Conservation (phyloP, 2,797 vertebrate genomes). For the Limnodromus scolopaceus region DNA sequence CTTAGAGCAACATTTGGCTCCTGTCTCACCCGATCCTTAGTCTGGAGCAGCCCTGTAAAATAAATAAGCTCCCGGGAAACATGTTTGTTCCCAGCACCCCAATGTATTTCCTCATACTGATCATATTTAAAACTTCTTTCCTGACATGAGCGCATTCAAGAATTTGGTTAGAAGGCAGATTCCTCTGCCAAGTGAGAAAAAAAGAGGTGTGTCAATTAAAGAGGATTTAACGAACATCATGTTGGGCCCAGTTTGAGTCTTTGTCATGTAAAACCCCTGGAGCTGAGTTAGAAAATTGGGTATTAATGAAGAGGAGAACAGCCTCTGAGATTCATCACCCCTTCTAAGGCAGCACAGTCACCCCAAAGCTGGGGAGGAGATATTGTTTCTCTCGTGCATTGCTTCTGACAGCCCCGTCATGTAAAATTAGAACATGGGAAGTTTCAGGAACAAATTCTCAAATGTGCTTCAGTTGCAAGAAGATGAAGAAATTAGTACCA, state of each 20-base stretch:
- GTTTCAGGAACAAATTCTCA: slow-evolving; percentile 71
- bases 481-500: slow-evolving; percentile 49
- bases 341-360: not conserved
- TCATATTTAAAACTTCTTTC: not conserved
- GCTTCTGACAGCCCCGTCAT: not conserved
- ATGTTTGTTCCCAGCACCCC: not conserved
- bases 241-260: not conserved
- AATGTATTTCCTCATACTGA: not conserved
- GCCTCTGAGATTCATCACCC: not conserved
- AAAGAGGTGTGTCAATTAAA: not conserved
- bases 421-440: slow-evolving; percentile 68
- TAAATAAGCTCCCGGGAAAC: not conserved
- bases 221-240: not conserved
- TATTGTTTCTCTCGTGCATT: not conserved
- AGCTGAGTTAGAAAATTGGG: not conserved
- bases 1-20: not conserved
- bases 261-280: not conserved
- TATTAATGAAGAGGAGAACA: not conserved
- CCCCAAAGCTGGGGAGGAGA: not conserved
- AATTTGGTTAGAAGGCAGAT: not conserved
- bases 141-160: not conserved
- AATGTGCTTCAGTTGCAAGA: slow-evolving; percentile 37
- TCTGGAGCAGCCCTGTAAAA: not conserved
- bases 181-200: not conserved
- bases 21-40: not conserved